Evolutionary conservation across 2,888 invertebrate species (phyloP), one percentile per base, ranked within the genome.

Genomic region (Drosophila limbata): DNA sequence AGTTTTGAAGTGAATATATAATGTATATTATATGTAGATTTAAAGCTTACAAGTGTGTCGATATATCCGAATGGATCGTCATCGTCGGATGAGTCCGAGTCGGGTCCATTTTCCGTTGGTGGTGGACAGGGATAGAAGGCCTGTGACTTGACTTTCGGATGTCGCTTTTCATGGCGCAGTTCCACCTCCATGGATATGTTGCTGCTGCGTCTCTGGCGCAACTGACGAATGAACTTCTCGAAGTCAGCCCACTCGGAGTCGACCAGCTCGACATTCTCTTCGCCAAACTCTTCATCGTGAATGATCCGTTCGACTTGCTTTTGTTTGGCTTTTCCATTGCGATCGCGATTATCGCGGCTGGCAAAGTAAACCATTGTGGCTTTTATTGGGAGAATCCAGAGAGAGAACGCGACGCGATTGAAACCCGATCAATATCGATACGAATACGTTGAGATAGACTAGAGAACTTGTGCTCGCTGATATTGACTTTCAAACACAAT

Each of bases 191-290:
- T 92, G 8, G 92, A 92, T 45, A 85, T 91, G 52, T 87, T 84
- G 61, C 92, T 91, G 55, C 51, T 81, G 37, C 92, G 92, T 28
- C 92, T 88, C 67, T 92, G 91, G 11, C 92, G 92, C 64, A 92
- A 88, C 60, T 91, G 88, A 47, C 91, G 91, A 81, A 90, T 87
- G 71, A 92, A 91, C 72, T 90, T 91, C 78, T 92, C 93, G 70
- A 92, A 92, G 73, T 92, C 93, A 4, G 92, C 92, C 92, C 92
- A 92, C 77, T 92, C 93, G 39, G 92, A 92, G 74, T 92, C 92
- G 60, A 92, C 90, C 77, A 90, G 69, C 68, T 92, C 92, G 51
- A 92, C 92, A 81, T 92, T 92, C 77, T 92, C 92, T 77, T 92
- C 92, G 57, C 92, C 92, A 82, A 92, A 91, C 69, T 92, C 92